Evolutionary conservation across 1,140 invertebrate genomes (phyloP), one percentile per base, ranked within the genome.

Genomic region (Pseudomyrmex flavicornis): DNA sequence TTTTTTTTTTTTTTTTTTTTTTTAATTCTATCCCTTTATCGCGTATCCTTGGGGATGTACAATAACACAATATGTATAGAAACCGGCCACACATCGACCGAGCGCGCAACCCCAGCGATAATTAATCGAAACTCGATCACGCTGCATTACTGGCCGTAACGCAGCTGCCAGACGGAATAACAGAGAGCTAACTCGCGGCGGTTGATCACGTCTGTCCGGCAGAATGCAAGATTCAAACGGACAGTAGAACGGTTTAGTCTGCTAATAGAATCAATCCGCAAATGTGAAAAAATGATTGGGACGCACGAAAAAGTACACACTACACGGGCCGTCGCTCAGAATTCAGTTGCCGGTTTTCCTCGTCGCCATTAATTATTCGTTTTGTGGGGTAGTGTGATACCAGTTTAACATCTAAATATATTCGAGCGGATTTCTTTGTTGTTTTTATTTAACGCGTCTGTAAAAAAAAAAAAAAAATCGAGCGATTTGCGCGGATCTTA

Each of bases 71-170:
- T 35, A 35, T 35, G 35, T 35, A 35, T 35, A 35, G 35, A 13
- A 52, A 13, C 50, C 22, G 61, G 61, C 7, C 61, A 35, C 26
- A 54, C 26, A 76, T 76, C 76, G 65, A 50, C 44, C 54, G 46
- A 76, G 62, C 54, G 54, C 44, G 44, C 35, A 35, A 70, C 15
- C 44, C 66, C 76, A 35, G 22, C 44, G 66, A 80, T 80, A 80
- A 80, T 80, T 80, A 72, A 70, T 80, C 54, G 76, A 80, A 80
- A 80, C 44, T 72, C 76, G 66, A 80, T 80, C 66, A 80, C 70
- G 69, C 56, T 44, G 54, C 76, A 72, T 80, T 80, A 80, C 44
- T 80, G 66, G 15, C 54, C 66, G 76, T 80, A 80, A 80, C 76
- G 66, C 54, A 58, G n/a, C 66, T 59, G 76, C 54, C 76, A 80